These are phyloP conservation scores for Mystacides longicornis DNA, from an alignment of 2,888 invertebrate genomes.

Conservation along the genomic window DNA sequence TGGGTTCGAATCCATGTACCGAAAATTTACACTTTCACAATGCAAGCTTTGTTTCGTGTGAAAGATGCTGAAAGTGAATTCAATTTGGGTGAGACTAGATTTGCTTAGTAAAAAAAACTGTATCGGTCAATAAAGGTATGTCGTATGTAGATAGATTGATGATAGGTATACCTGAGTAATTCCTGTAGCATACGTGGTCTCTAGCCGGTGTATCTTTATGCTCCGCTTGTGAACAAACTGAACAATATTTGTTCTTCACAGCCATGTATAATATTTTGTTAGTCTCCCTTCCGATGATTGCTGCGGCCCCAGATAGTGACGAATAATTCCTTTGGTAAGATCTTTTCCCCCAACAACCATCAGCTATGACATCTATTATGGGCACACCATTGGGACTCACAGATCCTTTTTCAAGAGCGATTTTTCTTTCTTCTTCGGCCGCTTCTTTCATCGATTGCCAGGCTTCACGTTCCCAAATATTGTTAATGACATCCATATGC, in stretches of 20 bases:
- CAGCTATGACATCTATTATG: constrained; percentile 1
- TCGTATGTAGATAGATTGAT: too few relatives aligned
- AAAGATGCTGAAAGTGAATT: too few relatives aligned
- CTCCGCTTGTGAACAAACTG: neutral
- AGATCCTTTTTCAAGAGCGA: neutral
- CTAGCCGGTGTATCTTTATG: neutral
- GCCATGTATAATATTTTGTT: constrained; percentile 3
- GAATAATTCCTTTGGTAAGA: constrained; percentile 7
- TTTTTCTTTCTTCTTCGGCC: neutral
- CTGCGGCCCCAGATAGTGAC: constrained; percentile 1
- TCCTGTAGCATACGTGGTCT: constrained; percentile 1
- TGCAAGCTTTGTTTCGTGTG: too few relatives aligned
- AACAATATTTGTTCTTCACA: constrained; percentile 6
- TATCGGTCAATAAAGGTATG: too few relatives aligned
- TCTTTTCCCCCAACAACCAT: constrained; percentile 9
- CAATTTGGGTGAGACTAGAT: too few relatives aligned
- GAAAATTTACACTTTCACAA: too few relatives aligned
- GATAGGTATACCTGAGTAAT: constrained; percentile 6
- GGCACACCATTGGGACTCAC: constrained; percentile 1
- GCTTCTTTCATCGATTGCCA: neutral
- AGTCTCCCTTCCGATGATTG: neutral
- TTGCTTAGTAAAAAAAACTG: too few relatives aligned
- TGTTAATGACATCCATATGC: neutral
- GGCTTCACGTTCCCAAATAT: neutral
- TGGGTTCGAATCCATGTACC: too few relatives aligned